A percentile compares a stretch with the other conserved stretches of the same genome.
phyloP scores from a whole-genome alignment of 2,888 invertebrate species.

The Dinocampus coccinellae region DNA sequence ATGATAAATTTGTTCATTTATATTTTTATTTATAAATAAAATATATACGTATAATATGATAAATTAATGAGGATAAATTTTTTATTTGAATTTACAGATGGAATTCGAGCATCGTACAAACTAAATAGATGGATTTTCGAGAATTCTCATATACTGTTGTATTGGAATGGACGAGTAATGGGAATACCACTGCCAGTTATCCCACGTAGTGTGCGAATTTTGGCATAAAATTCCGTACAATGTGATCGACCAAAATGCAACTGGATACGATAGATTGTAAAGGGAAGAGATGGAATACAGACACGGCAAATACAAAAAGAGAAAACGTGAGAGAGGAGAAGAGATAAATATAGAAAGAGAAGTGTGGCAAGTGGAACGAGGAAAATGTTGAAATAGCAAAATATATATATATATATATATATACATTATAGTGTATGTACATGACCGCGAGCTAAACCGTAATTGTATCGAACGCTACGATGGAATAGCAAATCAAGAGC shows the following conservation, averaged over 20 bases:
- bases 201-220: background rate
- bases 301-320: constrained; percentile 1
- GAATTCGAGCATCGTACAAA: background rate
- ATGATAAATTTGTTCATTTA: too few relatives aligned
- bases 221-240: background rate
- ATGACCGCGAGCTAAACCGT: constrained; percentile 9
- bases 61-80: background rate
- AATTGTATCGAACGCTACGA: constrained; percentile 25
- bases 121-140: background rate
- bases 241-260: background rate
- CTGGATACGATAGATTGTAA: background rate
- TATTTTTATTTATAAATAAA: background rate
- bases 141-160: background rate
- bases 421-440: background rate
- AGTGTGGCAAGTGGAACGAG: background rate
- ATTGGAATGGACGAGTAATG: background rate
- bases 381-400: background rate
- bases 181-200: background rate
- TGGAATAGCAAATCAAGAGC: constrained; percentile 27
- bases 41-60: background rate
- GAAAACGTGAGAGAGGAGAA: background rate
- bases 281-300: background rate
- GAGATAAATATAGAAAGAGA: background rate
- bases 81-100: background rate
- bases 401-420: background rate